Evolutionary conservation across 2,113 vertebrate species (phyloP), one percentile per base, ranked within the genome.

Genomic region (Sceloporus tristichus): DNA sequence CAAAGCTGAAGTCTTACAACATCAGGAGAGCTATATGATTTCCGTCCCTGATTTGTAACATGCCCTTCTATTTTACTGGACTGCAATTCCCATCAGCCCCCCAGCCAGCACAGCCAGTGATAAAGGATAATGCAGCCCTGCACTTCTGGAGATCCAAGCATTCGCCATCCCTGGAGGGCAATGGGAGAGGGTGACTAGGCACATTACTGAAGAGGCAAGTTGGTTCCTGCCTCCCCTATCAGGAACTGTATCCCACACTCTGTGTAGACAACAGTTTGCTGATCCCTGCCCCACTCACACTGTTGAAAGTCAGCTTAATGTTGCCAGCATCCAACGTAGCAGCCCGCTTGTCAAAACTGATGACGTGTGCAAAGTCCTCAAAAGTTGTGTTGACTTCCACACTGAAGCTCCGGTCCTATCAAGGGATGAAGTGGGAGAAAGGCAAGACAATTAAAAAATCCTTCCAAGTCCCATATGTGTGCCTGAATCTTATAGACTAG

Each of bases 231-330:
- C 79, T 38, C 56, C 56, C 18, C 18, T 10, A 1, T n/a, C 25
- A 13, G 53, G 65, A 66, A 48, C 1, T 11, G 3, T 48, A n/a
- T 23, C 16, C 14, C n/a, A 19, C 10, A 3, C 34, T 65, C 38
- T 56, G 27, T 4, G 73, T 88, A 86, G 2, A 16, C 79, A 48
- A 48, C 48, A 84, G 70, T 0, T 80, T 77, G 4, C 91, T 10
- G 29, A 62, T 11, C 78, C 59, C 88, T 56, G 38, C 19, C 9
- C 81, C 71, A 94, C 96, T 95, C 94, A 97, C 96, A 91, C 96
- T 97, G 90, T 97, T 97, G 91, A 97, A 97, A 87, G 96, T 96
- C 90, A 97, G 93, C 91, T 97, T 97, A 93, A 97, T 96, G 91
- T 97, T 97, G 91, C 96, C 96, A 85, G 96, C 96, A 79, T 97